Evolutionary conservation across 1,140 invertebrate species (phyloP), one percentile per base, ranked within the genome.

Genomic region (Dreissena polymorpha): DNA sequence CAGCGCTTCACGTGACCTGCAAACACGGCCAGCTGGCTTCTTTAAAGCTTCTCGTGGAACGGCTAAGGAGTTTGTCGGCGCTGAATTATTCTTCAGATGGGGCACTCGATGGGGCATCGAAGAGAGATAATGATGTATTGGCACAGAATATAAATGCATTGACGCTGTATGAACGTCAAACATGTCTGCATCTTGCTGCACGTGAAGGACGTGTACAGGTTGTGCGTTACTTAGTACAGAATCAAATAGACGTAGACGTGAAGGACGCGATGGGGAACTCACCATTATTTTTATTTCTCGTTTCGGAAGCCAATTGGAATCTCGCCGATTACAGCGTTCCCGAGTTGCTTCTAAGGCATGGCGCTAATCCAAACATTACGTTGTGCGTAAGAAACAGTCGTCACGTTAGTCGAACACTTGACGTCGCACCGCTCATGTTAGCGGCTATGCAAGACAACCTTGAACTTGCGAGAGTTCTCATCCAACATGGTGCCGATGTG

Each of bases 121-220:
- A 29, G 13, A 69, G n/a, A 18, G 23, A 68, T 50, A 64, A 55
- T 25, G n/a, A 29, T 71, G 73, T 75, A n/a, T 55, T 76, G 10
- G 60, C 57, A 53, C 23, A 55, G 0, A 83, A 76, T 71, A 10
- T 83, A 13, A 83, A 83, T 71, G 65, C 81, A n/a, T 50, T 50
- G 7, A 83, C 81, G 71, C 23, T 60, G 10, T 76, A 25, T 77
- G 81, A 76, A 69, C 75, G 76, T 63, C 60, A 76, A 21, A 76
- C 81, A 0, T 76, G 81, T 64, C 63, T 83, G 21, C 81, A 83
- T 50, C 39, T 83, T 60, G 81, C 81, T 21, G 50, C 73, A 70
- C 53, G 73, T 25, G 14, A 70, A 18, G 81, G 72, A 60, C 55
- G 70, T 64, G 55, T n/a, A n/a, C 53, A 69, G 8, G 39, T 83